These are phyloP conservation scores for Nyctibius grandis DNA, from an alignment of 2,797 vertebrate genomes.

Conservation along the genomic window DNA sequence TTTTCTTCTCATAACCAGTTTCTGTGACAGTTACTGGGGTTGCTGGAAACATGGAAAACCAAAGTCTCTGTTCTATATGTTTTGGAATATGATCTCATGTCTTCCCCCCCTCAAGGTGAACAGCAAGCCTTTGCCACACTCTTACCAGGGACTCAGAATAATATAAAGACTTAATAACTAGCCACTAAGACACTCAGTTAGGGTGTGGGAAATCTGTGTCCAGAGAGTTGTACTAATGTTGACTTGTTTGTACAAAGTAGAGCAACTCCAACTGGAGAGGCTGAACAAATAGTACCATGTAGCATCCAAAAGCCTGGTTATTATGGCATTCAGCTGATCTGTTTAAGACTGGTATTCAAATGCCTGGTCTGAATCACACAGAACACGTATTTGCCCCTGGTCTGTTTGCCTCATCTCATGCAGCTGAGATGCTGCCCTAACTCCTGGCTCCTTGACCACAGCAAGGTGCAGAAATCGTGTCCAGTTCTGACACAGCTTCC, in stretches of 20 bases:
- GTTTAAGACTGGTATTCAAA: background rate
- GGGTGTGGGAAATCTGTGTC: background rate
- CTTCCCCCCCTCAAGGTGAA: rapidly evolving
- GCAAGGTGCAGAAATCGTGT: background rate
- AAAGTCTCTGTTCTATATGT: background rate
- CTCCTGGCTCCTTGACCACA: rapidly evolving
- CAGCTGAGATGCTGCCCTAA: background rate
- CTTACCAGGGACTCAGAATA: background rate
- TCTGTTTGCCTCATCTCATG: background rate
- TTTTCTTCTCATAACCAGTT: background rate
- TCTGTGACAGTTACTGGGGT: background rate
- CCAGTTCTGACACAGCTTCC: background rate
- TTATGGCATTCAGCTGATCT: background rate
- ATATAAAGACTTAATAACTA: background rate
- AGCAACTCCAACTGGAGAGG: background rate
- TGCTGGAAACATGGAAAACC: background rate
- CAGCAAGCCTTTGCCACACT: background rate
- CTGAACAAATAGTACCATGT: background rate
- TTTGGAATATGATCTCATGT: background rate
- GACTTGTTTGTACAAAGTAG: background rate
- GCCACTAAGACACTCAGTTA: background rate
- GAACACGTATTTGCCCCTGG: background rate
- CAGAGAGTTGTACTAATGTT: background rate
- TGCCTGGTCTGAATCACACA: background rate
- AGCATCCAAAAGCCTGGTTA: background rate